A percentile compares a stretch with the other conserved stretches of the same genome.
Evolutionary conservation across 2,113 vertebrate genomes (phyloP).

Genomic region (Romanogobio albipinnatus): DNA sequence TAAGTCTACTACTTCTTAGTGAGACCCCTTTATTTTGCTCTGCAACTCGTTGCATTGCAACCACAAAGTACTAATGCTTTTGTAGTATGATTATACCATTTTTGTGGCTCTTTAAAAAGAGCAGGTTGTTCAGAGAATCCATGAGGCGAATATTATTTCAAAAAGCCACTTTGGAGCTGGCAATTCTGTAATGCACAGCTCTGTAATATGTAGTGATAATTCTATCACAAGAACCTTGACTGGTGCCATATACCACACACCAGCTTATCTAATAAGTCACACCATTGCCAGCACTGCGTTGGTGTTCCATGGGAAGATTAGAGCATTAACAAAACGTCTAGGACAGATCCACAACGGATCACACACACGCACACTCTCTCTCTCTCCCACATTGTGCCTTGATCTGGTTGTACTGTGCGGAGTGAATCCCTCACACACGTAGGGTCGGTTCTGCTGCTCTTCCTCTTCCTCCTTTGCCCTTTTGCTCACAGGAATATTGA

Average conservation of each 20-base stretch:
- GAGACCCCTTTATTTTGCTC: not conserved
- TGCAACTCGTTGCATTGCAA: not conserved
- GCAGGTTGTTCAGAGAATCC: not conserved
- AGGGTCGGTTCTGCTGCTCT: constrained; percentile 51
- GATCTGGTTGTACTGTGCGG: constrained; percentile 43
- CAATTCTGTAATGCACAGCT: constrained; percentile 7
- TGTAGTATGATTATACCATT: not conserved
- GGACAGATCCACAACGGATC: constrained; percentile 46
- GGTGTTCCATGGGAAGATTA: constrained; percentile 47
- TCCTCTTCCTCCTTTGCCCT: constrained; percentile 20
- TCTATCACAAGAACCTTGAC: constrained; percentile 28
- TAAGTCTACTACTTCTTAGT: not conserved
- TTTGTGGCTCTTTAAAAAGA: not conserved
- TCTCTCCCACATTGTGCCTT: constrained; percentile 42
- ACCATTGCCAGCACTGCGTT: constrained; percentile 39
- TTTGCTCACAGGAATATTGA: constrained; percentile 20
- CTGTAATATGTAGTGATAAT: constrained; percentile 31
- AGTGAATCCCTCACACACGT: constrained; percentile 45
- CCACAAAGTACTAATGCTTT: constrained; percentile 15
- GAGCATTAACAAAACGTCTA: constrained; percentile 45
- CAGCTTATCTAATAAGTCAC: constrained; percentile 33
- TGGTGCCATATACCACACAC: constrained; percentile 41
- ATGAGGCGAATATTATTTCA: not conserved
- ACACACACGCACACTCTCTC: constrained; percentile 3
- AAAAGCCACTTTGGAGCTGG: not conserved